phyloP scores from a whole-genome alignment of 37 sponge, comb jelly and placozoan genomes.

The Beroe forskalii region DNA sequence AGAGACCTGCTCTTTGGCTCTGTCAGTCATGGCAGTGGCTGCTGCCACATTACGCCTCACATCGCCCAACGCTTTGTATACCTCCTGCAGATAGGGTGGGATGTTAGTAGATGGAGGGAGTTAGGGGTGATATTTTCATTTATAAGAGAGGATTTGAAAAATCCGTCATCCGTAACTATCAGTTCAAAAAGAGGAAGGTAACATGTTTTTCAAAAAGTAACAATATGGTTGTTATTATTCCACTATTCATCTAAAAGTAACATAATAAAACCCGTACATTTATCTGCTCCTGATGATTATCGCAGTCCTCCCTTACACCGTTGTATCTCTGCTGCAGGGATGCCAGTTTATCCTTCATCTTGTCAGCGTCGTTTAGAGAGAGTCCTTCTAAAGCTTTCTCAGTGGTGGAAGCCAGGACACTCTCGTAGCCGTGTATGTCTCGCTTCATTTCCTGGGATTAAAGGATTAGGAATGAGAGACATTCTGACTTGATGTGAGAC shows the following conservation, averaged over 20 bases:
- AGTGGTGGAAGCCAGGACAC: conserved; percentile 10
- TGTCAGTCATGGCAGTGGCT: background rate
- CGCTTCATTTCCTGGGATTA: conserved; percentile 50
- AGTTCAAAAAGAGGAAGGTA: too few species aligned
- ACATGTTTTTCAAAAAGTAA: too few species aligned
- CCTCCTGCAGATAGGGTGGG: conserved; percentile 36
- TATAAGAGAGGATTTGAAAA: too few species aligned
- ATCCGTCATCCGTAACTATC: too few species aligned
- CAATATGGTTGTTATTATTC: too few species aligned
- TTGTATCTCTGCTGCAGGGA: conserved; percentile 35
- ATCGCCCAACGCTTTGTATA: conserved; percentile 22
- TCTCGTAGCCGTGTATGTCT: conserved; percentile 54
- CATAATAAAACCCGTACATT: too few species aligned
- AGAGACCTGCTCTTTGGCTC: background rate
- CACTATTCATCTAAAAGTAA: too few species aligned
- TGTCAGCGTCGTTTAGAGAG: conserved; percentile 30
- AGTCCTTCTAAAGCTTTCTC: conserved; percentile 59
- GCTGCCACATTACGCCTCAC: background rate
- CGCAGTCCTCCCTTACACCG: background rate
- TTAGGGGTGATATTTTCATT: too few species aligned
- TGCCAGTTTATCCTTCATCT: conserved; percentile 53
- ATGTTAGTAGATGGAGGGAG: background rate
- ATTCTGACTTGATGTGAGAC: too few species aligned
- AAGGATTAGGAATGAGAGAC: too few species aligned
- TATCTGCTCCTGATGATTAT: conserved; percentile 14